Base-by-base conservation (phyloP, 2,888 invertebrate genomes). In the Reticulitermes lucifugus region DNA sequence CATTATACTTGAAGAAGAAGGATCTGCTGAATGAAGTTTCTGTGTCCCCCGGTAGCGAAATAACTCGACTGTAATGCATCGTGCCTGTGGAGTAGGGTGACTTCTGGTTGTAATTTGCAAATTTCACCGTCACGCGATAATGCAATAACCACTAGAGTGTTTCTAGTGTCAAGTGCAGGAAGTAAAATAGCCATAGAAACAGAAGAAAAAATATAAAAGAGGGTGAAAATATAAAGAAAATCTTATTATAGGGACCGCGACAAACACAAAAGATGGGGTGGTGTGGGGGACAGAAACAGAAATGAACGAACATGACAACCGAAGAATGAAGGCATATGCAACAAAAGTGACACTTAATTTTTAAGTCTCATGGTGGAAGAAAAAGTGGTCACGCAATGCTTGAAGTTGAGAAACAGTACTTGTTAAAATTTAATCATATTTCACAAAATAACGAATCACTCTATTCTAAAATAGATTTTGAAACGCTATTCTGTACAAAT, bases 171-270 rank as follows among this genome's bases (percentile, higher is more conserved):
- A 73, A 73, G 21, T 29, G 41, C 41, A 41, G 73, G 41, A 73
- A 73, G 41, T 65, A 65, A 25, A 65, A 65, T n/a, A 25, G 65
- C 65, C 65, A 25, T 14, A 41, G 21, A 29, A 73, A 73, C 41
- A 73, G 35, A 73, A 73, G 7, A 73, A 73, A 73, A 73, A 73
- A 41, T 41, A 21, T 41, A 3, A 41, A 73, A 73, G 35, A 73
- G 41, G 41, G 14, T 41, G 73, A 60, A 79, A 35, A 79, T 79
- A 59, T 79, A 55, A 79, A 22, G 80, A 35, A 80, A 80, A 80
- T 80, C 80, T 80, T 60, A 80, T 80, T 80, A 80, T 41, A 59
- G 29, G 18, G 35, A 60, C 59, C 55, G 29, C 22, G 9, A 29
- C 60, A 80, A 59, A 55, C 51, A 60, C 60, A 80, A 80, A 55